These are phyloP conservation scores for Spinus olivaceus DNA, from an alignment of 2,797 vertebrate species.

Conservation along the genomic window DNA sequence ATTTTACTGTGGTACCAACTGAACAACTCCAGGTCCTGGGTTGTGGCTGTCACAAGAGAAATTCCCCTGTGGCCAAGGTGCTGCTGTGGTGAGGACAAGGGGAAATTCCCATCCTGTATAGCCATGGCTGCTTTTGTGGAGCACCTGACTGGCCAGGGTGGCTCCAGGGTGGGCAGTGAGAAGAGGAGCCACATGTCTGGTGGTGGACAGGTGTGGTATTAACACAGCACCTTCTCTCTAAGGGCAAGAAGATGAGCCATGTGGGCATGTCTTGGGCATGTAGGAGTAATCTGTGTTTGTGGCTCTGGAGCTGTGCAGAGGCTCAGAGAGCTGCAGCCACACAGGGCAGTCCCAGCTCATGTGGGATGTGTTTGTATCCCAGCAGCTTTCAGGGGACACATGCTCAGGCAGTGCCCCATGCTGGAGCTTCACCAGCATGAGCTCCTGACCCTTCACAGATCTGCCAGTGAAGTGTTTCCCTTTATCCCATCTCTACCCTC, in stretches of 20 bases:
- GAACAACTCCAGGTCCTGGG: not conserved
- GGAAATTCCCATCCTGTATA: not conserved
- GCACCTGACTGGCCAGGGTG: not conserved
- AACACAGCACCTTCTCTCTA: not conserved
- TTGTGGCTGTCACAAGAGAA: not conserved
- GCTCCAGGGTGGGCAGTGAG: not conserved
- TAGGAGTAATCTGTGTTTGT: not conserved
- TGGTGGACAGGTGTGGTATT: not conserved
- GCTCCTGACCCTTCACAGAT: not conserved
- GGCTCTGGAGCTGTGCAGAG: not conserved
- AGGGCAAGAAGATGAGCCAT: rapidly evolving
- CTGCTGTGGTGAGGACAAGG: not conserved
- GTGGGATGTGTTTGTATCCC: not conserved
- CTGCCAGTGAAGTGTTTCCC: not conserved
- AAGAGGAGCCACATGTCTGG: not conserved
- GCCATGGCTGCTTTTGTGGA: not conserved
- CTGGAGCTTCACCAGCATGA: not conserved
- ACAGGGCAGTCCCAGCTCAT: not conserved
- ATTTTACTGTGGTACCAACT: not conserved
- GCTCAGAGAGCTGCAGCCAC: not conserved
- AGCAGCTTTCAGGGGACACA: not conserved
- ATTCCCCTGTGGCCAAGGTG: not conserved
- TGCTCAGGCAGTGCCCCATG: not conserved
- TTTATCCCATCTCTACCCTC: not conserved
- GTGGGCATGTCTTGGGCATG: not conserved